Percentiles rank a stretch among this genome's conserved stretches.
Evolutionary conservation across 2,888 invertebrate species (phyloP).

Genomic region (Papilio demoleus): DNA sequence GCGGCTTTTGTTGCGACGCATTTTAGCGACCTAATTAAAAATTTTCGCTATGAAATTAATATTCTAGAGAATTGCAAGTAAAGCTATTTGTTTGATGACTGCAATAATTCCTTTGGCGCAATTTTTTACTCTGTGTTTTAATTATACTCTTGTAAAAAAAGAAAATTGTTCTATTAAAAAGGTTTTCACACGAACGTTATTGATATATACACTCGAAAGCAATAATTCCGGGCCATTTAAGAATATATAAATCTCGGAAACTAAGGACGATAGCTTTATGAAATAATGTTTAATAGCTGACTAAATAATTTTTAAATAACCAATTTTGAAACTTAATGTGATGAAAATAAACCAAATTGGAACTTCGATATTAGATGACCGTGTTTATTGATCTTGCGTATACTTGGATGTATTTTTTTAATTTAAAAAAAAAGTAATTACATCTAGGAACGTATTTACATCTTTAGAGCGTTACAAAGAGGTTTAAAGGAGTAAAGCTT

Average conservation of each 20-base stretch:
- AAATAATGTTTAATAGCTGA: too few species aligned
- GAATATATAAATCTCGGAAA: too few species aligned
- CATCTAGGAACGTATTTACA: background rate
- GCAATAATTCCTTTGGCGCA: slow-evolving; percentile 16
- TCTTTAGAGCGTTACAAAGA: background rate
- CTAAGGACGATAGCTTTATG: too few species aligned
- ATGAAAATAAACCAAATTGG: too few species aligned
- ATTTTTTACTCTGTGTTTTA: slow-evolving; percentile 16
- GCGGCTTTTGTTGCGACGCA: slow-evolving; percentile 24
- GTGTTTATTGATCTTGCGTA: too few species aligned
- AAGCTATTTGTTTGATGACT: slow-evolving; percentile 35
- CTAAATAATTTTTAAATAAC: too few species aligned
- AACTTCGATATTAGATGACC: too few species aligned
- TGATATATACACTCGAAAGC: too few species aligned
- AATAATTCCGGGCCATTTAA: too few species aligned
- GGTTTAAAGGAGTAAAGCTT: slow-evolving; percentile 11
- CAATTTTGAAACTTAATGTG: too few species aligned
- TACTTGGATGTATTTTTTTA: background rate
- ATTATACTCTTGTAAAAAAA: background rate
- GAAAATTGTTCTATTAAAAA: too few species aligned
- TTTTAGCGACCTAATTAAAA: slow-evolving; percentile 36
- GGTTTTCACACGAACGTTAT: too few species aligned
- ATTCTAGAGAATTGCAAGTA: slow-evolving; percentile 31
- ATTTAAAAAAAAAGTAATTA: slow-evolving; percentile 7
- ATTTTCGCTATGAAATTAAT: slow-evolving; percentile 38